Evolutionary conservation across 2,888 invertebrate species (phyloP).

Genomic region (Ophion obscuratus): DNA sequence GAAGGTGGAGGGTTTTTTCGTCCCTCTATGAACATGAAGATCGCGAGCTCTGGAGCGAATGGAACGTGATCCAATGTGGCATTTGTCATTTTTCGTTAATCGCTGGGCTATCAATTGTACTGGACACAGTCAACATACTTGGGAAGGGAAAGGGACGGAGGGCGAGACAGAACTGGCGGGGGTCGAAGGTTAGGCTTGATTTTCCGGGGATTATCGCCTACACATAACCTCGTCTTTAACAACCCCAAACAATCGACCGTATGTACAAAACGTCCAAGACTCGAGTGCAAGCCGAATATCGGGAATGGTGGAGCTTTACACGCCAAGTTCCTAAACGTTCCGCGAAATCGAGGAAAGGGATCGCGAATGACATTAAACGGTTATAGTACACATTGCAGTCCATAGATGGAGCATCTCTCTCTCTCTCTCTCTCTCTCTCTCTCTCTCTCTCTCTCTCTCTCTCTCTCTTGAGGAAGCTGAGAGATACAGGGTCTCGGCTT

Average conservation of each 20-base stretch:
- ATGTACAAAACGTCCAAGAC: constrained; percentile 49
- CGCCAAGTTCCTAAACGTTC: constrained; percentile 59
- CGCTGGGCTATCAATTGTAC: constrained; percentile 41
- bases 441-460: constrained; percentile 30
- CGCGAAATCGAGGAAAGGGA: constrained; percentile 54
- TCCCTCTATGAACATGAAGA: neutral
- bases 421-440: constrained; percentile 37
- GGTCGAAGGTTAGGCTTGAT: neutral
- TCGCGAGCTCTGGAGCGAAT: constrained; percentile 38
- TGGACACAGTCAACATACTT: neutral
- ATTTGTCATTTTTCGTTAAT: constrained; percentile 61
- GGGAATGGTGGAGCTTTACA: constrained; percentile 33
- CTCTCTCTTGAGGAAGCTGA: neutral
- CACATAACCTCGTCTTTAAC: constrained; percentile 26
- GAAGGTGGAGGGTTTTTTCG: neutral
- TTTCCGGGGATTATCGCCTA: constrained; percentile 25
- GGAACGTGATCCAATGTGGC: constrained; percentile 56
- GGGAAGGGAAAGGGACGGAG: neutral
- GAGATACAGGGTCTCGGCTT: constrained; percentile 10
- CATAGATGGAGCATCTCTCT: constrained; percentile 22
- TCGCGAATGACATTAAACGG: constrained; percentile 61
- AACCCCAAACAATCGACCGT: constrained; percentile 6
- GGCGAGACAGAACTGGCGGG: neutral
- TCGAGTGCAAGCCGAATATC: constrained; percentile 40
- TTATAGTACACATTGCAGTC: constrained; percentile 53